Conservation (phyloP, 2,797 vertebrate genomes). For the Erethizon dorsatum region DNA sequence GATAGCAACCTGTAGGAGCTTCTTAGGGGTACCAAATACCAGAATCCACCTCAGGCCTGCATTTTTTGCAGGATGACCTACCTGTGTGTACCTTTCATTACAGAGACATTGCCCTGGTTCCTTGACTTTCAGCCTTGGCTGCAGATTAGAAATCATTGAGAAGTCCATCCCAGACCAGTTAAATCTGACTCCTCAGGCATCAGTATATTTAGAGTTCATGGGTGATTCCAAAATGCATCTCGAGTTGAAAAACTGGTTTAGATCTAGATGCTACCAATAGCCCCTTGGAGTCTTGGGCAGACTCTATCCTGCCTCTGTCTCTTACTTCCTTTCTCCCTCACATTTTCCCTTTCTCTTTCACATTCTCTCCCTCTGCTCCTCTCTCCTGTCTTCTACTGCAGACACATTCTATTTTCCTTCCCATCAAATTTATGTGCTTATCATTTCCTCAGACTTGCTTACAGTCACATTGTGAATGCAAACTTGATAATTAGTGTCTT, state of each 20-base stretch:
- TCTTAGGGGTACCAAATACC: background rate
- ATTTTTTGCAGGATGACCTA: slow-evolving; percentile 29
- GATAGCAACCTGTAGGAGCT: background rate
- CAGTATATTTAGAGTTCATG: background rate
- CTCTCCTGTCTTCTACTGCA: background rate
- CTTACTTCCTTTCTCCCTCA: background rate
- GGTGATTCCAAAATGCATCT: background rate
- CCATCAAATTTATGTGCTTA: background rate
- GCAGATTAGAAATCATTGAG: background rate
- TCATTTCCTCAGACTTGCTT: background rate
- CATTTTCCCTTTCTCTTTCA: no score
- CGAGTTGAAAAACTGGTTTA: background rate
- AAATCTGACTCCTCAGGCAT: background rate
- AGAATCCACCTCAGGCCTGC: background rate
- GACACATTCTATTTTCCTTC: background rate
- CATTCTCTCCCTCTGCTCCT: background rate
- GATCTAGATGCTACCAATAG: background rate
- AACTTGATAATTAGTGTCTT: background rate
- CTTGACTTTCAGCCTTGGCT: background rate
- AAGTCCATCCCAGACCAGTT: background rate
- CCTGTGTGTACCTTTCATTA: background rate
- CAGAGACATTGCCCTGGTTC: background rate
- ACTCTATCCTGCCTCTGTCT: background rate
- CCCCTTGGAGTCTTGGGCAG: background rate
- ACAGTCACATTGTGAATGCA: background rate